A percentile compares a stretch with the other conserved stretches of the same genome.
Conservation (phyloP, 2,113 vertebrate species). For the Vireo altiloquus region DNA sequence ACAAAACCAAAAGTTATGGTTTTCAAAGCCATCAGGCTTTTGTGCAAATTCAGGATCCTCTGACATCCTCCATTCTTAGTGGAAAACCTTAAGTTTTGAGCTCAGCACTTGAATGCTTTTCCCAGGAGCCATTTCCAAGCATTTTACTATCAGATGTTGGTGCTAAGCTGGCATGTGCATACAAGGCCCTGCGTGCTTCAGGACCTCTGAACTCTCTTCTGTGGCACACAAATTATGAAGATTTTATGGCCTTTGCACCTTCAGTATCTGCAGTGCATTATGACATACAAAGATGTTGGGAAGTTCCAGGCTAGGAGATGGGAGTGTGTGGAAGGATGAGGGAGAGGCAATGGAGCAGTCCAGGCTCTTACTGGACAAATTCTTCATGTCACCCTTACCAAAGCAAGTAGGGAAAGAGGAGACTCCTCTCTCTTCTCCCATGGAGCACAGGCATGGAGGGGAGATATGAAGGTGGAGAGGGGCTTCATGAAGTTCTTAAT, state of each 20-base stretch:
- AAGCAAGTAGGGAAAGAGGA: not conserved
- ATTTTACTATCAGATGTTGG: not conserved
- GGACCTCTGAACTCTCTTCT: not conserved
- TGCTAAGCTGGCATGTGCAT: not conserved
- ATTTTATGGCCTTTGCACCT: not conserved
- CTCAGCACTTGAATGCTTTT: not conserved
- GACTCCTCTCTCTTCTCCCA: not conserved
- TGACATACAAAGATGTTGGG: fast-evolving
- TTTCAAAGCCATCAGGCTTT: not conserved
- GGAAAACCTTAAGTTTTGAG: not conserved
- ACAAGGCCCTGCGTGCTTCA: fast-evolving
- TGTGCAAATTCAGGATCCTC: not conserved
- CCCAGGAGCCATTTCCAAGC: not conserved
- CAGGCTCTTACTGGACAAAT: not conserved
- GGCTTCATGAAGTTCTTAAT: not conserved
- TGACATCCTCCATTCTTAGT: not conserved
- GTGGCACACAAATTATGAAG: fast-evolving
- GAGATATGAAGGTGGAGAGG: not conserved
- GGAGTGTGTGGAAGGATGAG: not conserved
- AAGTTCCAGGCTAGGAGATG: not conserved
- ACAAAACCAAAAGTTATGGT: fast-evolving
- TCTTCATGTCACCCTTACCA: not conserved
- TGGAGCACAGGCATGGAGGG: fast-evolving
- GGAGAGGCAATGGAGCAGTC: not conserved
- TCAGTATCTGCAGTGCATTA: not conserved